phyloP scores from a whole-genome alignment of 2,113 vertebrate genomes.

The Cyprinodon brontotheroides region DNA sequence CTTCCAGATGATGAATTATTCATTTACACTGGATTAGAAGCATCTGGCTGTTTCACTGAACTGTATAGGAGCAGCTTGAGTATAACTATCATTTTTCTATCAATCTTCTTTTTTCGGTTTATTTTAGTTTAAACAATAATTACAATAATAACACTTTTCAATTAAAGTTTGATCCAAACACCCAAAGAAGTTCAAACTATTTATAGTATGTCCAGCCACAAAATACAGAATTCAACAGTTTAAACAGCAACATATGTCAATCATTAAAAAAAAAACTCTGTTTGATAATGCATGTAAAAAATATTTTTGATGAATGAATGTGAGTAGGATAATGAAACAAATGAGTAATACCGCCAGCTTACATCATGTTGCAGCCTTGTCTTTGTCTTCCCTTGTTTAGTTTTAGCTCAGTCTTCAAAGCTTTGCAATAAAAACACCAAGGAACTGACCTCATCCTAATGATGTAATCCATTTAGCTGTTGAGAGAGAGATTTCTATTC shows the following conservation, averaged over 20 bases:
- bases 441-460: constrained; percentile 59
- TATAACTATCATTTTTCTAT: too few species aligned
- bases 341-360: constrained; percentile 32
- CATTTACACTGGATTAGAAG: too few species aligned
- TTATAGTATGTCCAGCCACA: neutral
- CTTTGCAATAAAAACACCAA: constrained; percentile 60
- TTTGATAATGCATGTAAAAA: neutral
- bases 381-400: constrained; percentile 4
- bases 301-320: constrained; percentile 5
- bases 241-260: constrained; percentile 47
- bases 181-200: neutral
- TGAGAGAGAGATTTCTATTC: constrained; percentile 46
- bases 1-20: too few species aligned
- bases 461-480: constrained; percentile 57
- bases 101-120: too few species aligned
- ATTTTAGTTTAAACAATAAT: too few species aligned
- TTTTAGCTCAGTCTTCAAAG: constrained; percentile 14
- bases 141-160: too few species aligned
- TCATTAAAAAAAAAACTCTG: neutral
- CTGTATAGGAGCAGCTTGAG: too few species aligned
- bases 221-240: constrained; percentile 11
- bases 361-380: constrained; percentile 46
- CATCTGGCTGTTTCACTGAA: too few species aligned
- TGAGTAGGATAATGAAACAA: constrained; percentile 21
- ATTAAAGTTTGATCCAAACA: too few species aligned